A percentile compares a stretch with the other conserved stretches of the same genome.
Conservation (phyloP, 2,888 invertebrate species). For the Osmoderma eremita region DNA sequence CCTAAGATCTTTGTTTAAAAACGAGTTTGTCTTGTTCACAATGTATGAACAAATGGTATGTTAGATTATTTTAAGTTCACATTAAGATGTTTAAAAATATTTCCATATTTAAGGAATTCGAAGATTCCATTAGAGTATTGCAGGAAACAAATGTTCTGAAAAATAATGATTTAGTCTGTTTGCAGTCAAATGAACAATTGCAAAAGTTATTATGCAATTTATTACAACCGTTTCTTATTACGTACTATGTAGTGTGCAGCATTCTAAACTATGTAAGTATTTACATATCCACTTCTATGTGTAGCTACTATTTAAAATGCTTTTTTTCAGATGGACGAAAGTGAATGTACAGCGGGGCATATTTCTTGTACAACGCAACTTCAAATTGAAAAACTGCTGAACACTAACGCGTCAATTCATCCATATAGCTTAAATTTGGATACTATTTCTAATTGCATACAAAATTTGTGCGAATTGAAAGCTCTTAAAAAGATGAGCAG, state of each 20-base stretch:
- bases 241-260: constrained; percentile 67
- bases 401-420: constrained; percentile 65
- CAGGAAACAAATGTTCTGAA: constrained; percentile 57
- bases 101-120: constrained; percentile 62
- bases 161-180: constrained; percentile 7
- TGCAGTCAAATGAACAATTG: constrained; percentile 61
- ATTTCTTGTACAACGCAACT: constrained; percentile 70
- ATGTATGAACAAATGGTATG: constrained; percentile 65
- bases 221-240: constrained; percentile 72
- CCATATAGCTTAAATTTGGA: constrained; percentile 82
- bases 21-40: constrained; percentile 71
- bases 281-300: not conserved
- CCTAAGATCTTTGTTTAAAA: constrained; percentile 68
- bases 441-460: constrained; percentile 68
- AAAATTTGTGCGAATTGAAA: constrained; percentile 65
- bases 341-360: constrained; percentile 65
- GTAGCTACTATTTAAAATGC: constrained; percentile 33
- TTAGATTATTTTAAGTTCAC: constrained; percentile 43
- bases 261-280: constrained; percentile 66
- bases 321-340: constrained; percentile 51
- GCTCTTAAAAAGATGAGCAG: constrained; percentile 59
- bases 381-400: constrained; percentile 67
- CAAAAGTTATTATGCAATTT: constrained; percentile 70
- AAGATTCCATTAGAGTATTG: constrained; percentile 61
- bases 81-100: not conserved